Percentiles rank a stretch among this genome's conserved stretches.
Conservation (phyloP, 2,888 invertebrate species). For the Dasypolia templi region DNA sequence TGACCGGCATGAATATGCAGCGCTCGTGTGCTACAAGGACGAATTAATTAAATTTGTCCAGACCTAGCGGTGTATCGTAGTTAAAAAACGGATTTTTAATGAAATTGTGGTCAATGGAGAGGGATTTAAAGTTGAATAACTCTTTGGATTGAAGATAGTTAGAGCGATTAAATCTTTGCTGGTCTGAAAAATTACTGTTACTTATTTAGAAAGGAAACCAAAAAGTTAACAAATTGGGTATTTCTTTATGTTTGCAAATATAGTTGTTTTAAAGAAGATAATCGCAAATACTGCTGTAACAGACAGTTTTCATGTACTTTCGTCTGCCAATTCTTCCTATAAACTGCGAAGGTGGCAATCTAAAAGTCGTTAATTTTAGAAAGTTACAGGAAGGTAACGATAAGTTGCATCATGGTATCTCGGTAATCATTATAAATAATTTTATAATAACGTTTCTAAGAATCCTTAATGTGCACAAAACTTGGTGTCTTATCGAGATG, state of each 20-base stretch:
- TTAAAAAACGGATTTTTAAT: conserved; percentile 53
- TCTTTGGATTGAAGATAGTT: not conserved
- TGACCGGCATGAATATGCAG: conserved; percentile 88
- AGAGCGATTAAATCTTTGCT: not conserved
- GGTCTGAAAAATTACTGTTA: not conserved
- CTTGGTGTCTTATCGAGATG: conserved; percentile 57
- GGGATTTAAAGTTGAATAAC: not conserved
- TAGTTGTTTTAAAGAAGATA: not conserved
- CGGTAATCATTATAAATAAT: conserved; percentile 50
- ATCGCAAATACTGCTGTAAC: too few species aligned
- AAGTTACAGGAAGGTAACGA: conserved; percentile 43
- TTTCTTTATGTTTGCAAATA: too few species aligned
- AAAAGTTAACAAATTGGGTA: too few species aligned
- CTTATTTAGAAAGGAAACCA: not conserved
- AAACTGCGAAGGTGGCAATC: conserved; percentile 22
- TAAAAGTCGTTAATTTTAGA: conserved; percentile 55
- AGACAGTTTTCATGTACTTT: not conserved
- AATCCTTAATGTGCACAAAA: conserved; percentile 62
- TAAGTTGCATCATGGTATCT: conserved; percentile 44
- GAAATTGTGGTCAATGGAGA: conserved; percentile 12
- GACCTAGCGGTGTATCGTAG: conserved; percentile 63
- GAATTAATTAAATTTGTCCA: conserved; percentile 83
- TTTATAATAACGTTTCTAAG: conserved; percentile 52
- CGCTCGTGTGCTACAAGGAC: conserved; percentile 72
- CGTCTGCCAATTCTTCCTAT: not conserved